These are phyloP conservation scores for Meandrina meandrites DNA, from an alignment of 92 coral and sea anemone species.

Conservation along the genomic window DNA sequence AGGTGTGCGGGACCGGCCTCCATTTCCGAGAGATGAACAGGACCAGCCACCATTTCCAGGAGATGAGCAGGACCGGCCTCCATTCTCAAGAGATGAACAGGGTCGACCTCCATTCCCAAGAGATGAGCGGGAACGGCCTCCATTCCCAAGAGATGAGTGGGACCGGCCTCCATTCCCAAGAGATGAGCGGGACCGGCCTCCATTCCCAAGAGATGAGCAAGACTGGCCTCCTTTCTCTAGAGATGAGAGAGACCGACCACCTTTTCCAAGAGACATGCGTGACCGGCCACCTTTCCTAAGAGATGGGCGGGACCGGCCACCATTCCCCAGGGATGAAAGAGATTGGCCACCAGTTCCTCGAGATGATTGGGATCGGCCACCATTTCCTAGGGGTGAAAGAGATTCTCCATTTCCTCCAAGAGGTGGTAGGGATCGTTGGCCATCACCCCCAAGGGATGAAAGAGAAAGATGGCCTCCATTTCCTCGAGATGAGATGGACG, in stretches of 20 bases:
- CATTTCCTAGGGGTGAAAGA: slow-evolving; percentile 37
- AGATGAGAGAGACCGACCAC: slow-evolving; percentile 18
- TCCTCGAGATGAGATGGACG: slow-evolving; percentile 28
- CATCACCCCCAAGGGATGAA: slow-evolving; percentile 68
- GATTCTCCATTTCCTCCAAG: slow-evolving; percentile 65
- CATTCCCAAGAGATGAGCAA: slow-evolving; percentile 17
- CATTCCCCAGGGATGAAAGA: slow-evolving; percentile 25
- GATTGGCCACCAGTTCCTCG: slow-evolving; percentile 17
- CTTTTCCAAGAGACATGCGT: slow-evolving; percentile 9
- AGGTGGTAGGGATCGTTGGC: slow-evolving; percentile 61
- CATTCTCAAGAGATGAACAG: background rate
- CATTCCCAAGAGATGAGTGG: slow-evolving; percentile 4
- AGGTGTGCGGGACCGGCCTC: slow-evolving; percentile 18
- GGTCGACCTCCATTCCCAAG: slow-evolving; percentile 32
- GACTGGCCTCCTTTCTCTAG: slow-evolving; percentile 24
- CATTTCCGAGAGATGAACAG: slow-evolving; percentile 19
- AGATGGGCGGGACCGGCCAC: slow-evolving; percentile 36
- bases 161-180: slow-evolving; percentile 38
- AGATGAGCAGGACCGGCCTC: slow-evolving; percentile 19
- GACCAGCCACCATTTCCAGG: slow-evolving; percentile 29
- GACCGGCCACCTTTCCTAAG: slow-evolving; percentile 25
- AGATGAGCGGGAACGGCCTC: slow-evolving; percentile 18
- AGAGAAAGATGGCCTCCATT: slow-evolving; percentile 57
- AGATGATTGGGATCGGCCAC: slow-evolving; percentile 46
- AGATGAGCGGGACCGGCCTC: slow-evolving; percentile 27